phyloP scores from a whole-genome alignment of 2,888 invertebrate genomes.

The Plebejus melissa region DNA sequence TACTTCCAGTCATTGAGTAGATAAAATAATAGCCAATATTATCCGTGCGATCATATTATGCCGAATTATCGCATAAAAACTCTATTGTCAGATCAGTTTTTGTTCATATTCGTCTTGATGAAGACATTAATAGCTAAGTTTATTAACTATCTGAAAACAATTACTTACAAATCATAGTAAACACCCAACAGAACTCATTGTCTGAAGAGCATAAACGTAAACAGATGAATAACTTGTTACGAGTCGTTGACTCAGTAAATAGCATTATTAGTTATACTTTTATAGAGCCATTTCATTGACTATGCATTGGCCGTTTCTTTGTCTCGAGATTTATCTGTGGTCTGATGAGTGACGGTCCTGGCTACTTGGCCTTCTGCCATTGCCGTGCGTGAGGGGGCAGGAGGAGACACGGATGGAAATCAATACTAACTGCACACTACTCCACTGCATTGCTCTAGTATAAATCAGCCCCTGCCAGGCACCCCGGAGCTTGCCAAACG shows the following conservation, averaged over 20 bases:
- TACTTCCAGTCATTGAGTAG: conserved; percentile 7
- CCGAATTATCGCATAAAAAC: background rate
- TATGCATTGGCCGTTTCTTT: conserved; percentile 22
- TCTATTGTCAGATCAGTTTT: background rate
- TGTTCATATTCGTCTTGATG: background rate
- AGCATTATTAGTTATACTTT: conserved; percentile 20
- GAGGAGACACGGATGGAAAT: conserved; percentile 73
- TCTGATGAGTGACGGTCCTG: conserved; percentile 29
- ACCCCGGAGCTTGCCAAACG: conserved; percentile 66
- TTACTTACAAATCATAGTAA: background rate
- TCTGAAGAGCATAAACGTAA: background rate
- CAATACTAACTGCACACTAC: conserved; percentile 79
- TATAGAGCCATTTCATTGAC: conserved; percentile 17
- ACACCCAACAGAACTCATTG: background rate
- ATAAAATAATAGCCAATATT: background rate
- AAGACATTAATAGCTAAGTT: background rate
- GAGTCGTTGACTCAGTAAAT: conserved; percentile 6
- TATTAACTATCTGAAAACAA: background rate
- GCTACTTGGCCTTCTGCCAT: conserved; percentile 69
- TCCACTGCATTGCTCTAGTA: conserved; percentile 76
- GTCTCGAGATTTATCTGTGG: conserved; percentile 8
- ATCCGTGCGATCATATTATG: background rate
- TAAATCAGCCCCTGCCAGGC: conserved; percentile 72
- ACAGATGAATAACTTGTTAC: conserved; percentile 5
- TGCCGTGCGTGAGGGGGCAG: conserved; percentile 69